Base-by-base conservation (phyloP, 2,888 invertebrate genomes). In the Spodoptera littoralis region DNA sequence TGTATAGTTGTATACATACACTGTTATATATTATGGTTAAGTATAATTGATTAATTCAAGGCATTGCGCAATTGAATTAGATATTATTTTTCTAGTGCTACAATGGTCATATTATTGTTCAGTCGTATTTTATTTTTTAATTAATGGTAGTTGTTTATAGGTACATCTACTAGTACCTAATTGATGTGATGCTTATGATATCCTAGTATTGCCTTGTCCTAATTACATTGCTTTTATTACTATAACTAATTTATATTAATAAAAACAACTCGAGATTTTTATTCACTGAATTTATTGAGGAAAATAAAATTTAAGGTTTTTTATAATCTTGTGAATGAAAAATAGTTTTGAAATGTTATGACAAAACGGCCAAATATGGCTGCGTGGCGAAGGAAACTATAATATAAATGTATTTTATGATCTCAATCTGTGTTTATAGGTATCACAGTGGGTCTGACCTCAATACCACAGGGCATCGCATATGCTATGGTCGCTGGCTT, bases 391-490 rank as follows among this genome's bases (percentile, higher is more conserved):
- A 42, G 4, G 18, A 11, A 13, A 12, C 50, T 42, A 5, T 11
- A 11, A 9, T 36, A 46, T 50, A 49, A 48, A 49, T n/a, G 12
- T 11, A 13, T 8, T 49, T 13, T 24, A 59, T 36, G 22, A 12
- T n/a, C 1, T 30, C n/a, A 18, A n/a, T 55, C 0, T 42, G n/a
- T 49, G 41, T 30, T 87, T 88, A 8, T 86, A 94, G 94, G 94
- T 51, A 92, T 98, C 57, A 98, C 98, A 0, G 98, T 98, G 0
- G 97, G 97, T 0, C 88, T 98, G 27, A 98, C 98, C 0, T 96
- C 97, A 6, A 97, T 98, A 79, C 98, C 98, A 0, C 98, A 98
- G 88, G 97, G 97, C 1, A 97, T 98, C 65, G 98, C 98, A 0
- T 98, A 97, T 83, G 98, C 97, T 0, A 95, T 96, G 60, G 96